A percentile compares a stretch with the other conserved stretches of the same genome.
phyloP scores from a whole-genome alignment of 2,888 invertebrate genomes.

The Gari tellinella region DNA sequence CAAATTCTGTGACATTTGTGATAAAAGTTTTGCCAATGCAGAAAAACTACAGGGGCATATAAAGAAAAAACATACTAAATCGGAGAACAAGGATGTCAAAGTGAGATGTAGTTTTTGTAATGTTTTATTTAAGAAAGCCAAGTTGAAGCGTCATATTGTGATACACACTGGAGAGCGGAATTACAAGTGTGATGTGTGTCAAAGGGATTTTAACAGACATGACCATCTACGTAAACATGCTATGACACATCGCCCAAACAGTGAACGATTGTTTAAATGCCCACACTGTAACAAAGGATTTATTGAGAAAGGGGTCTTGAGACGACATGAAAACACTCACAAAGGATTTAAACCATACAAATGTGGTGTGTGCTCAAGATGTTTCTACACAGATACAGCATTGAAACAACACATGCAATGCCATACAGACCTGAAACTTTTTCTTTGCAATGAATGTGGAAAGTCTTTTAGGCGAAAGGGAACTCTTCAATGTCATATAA shows the following conservation, averaged over 20 bases:
- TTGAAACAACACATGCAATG: conserved; percentile 30
- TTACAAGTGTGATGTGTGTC: conserved; percentile 30
- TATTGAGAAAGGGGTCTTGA: conserved; percentile 33
- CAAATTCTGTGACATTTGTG: conserved; percentile 7
- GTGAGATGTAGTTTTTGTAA: conserved; percentile 20
- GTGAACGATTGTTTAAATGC: conserved; percentile 30
- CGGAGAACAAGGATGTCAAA: conserved; percentile 8
- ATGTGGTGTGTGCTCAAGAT: conserved; percentile 21
- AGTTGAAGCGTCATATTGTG: conserved; percentile 28
- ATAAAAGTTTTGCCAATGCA: conserved; percentile 3
- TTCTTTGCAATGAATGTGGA: conserved; percentile 83
- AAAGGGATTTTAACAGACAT: conserved; percentile 24
- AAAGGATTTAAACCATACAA: conserved; percentile 36
- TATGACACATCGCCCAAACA: conserved; percentile 29
- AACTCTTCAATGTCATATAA: conserved; percentile 86
- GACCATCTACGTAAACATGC: conserved; percentile 40
- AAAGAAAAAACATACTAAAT: neutral
- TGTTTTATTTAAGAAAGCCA: conserved; percentile 9
- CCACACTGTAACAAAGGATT: conserved; percentile 31
- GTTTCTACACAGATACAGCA: conserved; percentile 16
- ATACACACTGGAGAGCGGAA: conserved; percentile 27
- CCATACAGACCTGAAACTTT: conserved; percentile 85
- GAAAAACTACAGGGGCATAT: conserved; percentile 1
- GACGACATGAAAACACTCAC: conserved; percentile 34
- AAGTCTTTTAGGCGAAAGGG: conserved; percentile 83